phyloP scores from a whole-genome alignment of 2,113 vertebrate genomes.

The Lamprologus lemairii region DNA sequence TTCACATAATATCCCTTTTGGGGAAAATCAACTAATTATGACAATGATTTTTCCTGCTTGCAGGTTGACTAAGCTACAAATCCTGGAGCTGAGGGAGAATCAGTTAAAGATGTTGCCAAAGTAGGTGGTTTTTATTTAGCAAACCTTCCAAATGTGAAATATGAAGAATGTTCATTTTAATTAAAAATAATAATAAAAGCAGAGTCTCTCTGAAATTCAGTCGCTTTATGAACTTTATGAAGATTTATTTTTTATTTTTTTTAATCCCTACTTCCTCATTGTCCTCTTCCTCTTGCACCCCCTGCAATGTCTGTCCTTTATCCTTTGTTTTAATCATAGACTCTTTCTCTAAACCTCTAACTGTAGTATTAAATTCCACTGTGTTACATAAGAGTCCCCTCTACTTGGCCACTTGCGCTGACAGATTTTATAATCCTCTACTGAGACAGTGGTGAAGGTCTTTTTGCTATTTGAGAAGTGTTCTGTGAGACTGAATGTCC shows the following conservation, averaged over 20 bases:
- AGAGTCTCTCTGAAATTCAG: background rate
- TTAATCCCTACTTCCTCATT: background rate
- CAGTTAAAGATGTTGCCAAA: slow-evolving; percentile 98
- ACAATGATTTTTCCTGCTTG: background rate
- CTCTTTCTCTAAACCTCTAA: background rate
- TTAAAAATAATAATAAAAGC: background rate
- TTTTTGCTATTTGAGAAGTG: slow-evolving; percentile 15
- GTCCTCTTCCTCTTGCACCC: background rate
- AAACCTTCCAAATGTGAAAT: background rate
- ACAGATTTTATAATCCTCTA: slow-evolving; percentile 57
- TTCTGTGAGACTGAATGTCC: background rate
- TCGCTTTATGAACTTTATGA: background rate
- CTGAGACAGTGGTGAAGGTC: slow-evolving; percentile 11
- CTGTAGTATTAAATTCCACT: slow-evolving; percentile 42
- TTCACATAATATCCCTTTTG: background rate
- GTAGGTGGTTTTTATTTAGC: slow-evolving; percentile 61
- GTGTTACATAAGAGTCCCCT: slow-evolving; percentile 39
- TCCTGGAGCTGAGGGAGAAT: slow-evolving; percentile 96
- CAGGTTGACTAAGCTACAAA: slow-evolving; percentile 95
- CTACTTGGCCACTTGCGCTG: slow-evolving; percentile 37
- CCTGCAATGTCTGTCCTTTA: background rate
- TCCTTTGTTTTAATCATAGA: background rate
- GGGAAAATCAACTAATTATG: background rate
- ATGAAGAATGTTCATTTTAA: background rate
- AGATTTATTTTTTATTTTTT: background rate